Conservation (phyloP, 2,797 vertebrate species). For the Platyrinchus mystaceus region DNA sequence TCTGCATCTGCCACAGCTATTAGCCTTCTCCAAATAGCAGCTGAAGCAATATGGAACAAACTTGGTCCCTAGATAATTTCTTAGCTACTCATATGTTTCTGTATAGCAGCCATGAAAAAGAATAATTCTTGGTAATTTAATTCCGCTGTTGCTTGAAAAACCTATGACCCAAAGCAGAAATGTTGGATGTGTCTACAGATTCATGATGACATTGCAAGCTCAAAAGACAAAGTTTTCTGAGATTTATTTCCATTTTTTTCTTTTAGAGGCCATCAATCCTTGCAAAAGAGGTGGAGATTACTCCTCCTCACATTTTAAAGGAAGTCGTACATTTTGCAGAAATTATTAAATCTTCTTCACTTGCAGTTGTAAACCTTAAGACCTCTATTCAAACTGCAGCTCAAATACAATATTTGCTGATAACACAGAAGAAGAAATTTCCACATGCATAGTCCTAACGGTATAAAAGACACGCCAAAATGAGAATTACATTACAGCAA, state of each 20-base stretch:
- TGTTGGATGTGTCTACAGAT: neutral
- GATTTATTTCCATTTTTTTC: neutral
- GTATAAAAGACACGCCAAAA: neutral
- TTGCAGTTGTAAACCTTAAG: neutral
- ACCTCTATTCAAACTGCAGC: neutral
- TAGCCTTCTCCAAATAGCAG: slow-evolving; percentile 48
- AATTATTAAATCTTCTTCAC: neutral
- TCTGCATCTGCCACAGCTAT: slow-evolving; percentile 39
- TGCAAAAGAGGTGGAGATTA: neutral
- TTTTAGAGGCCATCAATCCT: neutral
- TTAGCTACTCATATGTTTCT: slow-evolving; percentile 21
- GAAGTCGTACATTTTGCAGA: neutral
- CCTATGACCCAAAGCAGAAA: slow-evolving; percentile 42
- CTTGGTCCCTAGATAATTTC: slow-evolving; percentile 50
- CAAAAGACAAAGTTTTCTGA: neutral
- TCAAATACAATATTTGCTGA: neutral
- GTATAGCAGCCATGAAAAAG: slow-evolving; percentile 32
- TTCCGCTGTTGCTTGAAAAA: slow-evolving; percentile 38
- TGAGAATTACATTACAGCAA: neutral
- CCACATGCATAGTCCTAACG: neutral
- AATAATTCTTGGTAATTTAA: slow-evolving; percentile 30
- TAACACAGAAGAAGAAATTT: neutral
- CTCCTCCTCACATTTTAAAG: neutral
- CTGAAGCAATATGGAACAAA: slow-evolving; percentile 49
- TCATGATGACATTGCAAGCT: neutral